Conservation (phyloP, 1,140 invertebrate genomes). For the Akabosia matsudoensis region DNA sequence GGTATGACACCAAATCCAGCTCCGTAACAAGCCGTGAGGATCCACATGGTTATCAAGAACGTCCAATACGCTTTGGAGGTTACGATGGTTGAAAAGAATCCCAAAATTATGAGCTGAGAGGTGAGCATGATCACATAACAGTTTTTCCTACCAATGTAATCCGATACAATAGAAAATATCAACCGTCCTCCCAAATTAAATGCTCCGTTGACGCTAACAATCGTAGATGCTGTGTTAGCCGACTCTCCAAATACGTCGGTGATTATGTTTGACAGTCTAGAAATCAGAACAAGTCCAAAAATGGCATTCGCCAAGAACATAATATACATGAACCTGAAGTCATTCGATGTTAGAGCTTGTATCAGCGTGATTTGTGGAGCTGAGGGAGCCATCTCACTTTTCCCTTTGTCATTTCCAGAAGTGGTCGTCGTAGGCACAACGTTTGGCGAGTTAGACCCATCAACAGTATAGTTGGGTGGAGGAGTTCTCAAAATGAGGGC, state of each 20-base stretch:
- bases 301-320: slow-evolving; percentile 19
- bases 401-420: neutral
- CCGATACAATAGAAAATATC: slow-evolving; percentile 2
- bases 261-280: slow-evolving; percentile 10
- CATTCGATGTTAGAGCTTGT: neutral
- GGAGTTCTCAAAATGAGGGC: slow-evolving; percentile 5
- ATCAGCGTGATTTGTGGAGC: slow-evolving; percentile 5
- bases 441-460: neutral
- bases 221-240: neutral
- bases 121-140: slow-evolving; percentile 17
- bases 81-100: neutral
- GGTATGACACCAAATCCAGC: slow-evolving; percentile 16
- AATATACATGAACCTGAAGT: slow-evolving; percentile 19
- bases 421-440: neutral
- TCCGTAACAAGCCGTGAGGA: neutral
- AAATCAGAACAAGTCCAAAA: slow-evolving; percentile 14
- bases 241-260: slow-evolving; percentile 9
- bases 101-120: slow-evolving; percentile 16
- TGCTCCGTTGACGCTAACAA: neutral
- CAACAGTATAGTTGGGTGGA: neutral
- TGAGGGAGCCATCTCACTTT: neutral
- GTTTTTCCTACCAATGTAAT: slow-evolving; percentile 22
- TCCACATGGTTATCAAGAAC: slow-evolving; percentile 11
- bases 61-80: neutral
- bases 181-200: slow-evolving; percentile 17